phyloP scores from a whole-genome alignment of 1,140 invertebrate genomes.

The Bombus vancouverensis region DNA sequence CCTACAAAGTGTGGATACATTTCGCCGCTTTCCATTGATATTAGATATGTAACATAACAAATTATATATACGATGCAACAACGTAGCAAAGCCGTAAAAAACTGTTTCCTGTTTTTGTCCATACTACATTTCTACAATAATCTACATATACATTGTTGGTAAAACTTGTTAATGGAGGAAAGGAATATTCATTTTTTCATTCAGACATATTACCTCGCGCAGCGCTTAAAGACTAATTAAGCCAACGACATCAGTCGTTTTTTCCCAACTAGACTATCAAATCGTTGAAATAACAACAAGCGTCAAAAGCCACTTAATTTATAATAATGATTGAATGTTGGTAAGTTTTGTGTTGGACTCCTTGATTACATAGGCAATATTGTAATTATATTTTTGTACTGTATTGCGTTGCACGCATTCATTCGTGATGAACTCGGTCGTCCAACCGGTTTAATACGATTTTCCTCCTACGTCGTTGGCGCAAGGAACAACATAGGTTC shows the following conservation, averaged over 20 bases:
- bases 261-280: background rate
- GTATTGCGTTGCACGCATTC: no score
- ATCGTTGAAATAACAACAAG: background rate
- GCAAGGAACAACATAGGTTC: background rate
- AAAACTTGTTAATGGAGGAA: background rate
- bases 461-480: slow-evolving; percentile 4
- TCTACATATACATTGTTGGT: background rate
- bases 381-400: background rate
- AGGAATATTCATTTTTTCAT: background rate
- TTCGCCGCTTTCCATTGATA: no score
- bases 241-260: background rate
- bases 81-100: background rate
- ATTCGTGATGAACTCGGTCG: no score
- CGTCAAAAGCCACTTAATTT: background rate
- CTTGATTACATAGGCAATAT: background rate
- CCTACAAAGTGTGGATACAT: no score
- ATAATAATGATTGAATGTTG: background rate
- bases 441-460: slow-evolving; percentile 20
- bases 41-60: background rate
- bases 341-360: background rate
- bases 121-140: no score
- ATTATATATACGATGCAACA: background rate
- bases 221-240: background rate
- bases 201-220: background rate
- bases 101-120: no score